Base-by-base conservation (phyloP, 2,888 invertebrate genomes). In the Leptura quadrifasciata region DNA sequence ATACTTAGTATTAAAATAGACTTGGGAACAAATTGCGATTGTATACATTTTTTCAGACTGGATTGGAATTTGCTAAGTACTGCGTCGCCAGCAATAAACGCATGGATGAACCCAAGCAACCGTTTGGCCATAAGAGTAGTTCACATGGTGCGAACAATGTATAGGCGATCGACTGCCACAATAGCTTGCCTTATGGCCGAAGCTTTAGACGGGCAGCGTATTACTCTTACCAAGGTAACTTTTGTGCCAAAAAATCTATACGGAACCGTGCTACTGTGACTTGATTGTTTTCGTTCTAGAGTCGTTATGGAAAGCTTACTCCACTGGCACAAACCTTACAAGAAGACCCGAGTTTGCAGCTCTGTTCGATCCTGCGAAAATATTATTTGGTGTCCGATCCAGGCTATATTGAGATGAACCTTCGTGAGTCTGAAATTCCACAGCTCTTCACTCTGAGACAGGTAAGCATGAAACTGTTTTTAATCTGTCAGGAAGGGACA, bases 11-110 rank as follows among this genome's bases (percentile, higher is more conserved):
- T n/a, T n/a, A n/a, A n/a, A n/a, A n/a, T n/a, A n/a, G n/a, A n/a
- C n/a, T n/a, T n/a, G n/a, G n/a, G n/a, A n/a, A n/a, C n/a, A n/a
- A n/a, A n/a, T 75, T 57, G 8, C 18, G 27, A 35, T n/a, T 21
- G n/a, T 15, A 0, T n/a, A 0, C 39, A 15, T 74, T 57, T 57
- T 74, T 80, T 8, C 86, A 94, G 97, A 84, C 90, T 97, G 84
- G 98, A 98, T 89, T 98, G 98, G 98, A 98, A 98, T 90, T 90
- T 98, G 72, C 89, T 98, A 70, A 98, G 97, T 87, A 98, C 98
- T 1, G 97, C 97, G 6, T 97, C 98, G 0, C 98, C 98, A 0
- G 97, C 98, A 0, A 98, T 98, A 83, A 97, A 97, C 86, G 98
- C 98, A 0, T 98, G 98, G 98, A 95, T 98, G 94, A 98, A 97